phyloP scores from a whole-genome alignment of 2,888 invertebrate genomes.

The Sinopyrophorus schimmeli region DNA sequence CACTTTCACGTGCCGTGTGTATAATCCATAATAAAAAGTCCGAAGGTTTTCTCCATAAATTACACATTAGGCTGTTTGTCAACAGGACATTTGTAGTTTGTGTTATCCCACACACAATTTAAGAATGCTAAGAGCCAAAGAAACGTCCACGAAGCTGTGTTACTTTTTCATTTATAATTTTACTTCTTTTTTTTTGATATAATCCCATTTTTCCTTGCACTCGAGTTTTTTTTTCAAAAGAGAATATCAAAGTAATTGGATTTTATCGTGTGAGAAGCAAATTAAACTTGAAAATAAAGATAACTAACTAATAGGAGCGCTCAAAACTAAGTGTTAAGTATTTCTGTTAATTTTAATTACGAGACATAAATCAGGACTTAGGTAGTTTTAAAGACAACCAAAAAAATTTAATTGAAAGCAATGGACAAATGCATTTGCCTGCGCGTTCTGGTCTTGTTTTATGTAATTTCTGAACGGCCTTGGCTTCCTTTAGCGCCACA shows the following conservation, averaged over 20 bases:
- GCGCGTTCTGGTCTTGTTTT: background rate
- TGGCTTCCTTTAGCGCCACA: slow-evolving; percentile 12
- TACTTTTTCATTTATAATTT: slow-evolving; percentile 9
- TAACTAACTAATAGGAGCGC: background rate
- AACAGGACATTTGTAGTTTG: slow-evolving; percentile 14
- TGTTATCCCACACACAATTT: slow-evolving; percentile 13
- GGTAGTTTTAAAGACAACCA: slow-evolving; percentile 1
- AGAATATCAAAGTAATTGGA: too few relatives aligned
- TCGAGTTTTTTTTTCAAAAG: too few relatives aligned
- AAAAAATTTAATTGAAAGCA: slow-evolving; percentile 20
- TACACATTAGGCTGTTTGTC: slow-evolving; percentile 11
- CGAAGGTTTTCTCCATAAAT: slow-evolving; percentile 4
- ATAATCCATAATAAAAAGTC: background rate
- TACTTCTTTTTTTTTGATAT: background rate
- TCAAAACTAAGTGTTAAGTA: slow-evolving; percentile 17
- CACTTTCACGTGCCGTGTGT: slow-evolving; percentile 1
- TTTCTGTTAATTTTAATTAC: slow-evolving; percentile 16
- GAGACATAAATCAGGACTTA: slow-evolving; percentile 11
- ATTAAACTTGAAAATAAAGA: slow-evolving; percentile 7
- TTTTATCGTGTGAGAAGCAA: slow-evolving; percentile 16
- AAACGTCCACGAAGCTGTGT: slow-evolving; percentile 8
- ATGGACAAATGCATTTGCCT: slow-evolving; percentile 15
- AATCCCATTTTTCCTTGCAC: too few relatives aligned
- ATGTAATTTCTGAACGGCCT: slow-evolving; percentile 19
- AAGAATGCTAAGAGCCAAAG: slow-evolving; percentile 2